phyloP scores from a whole-genome alignment of 2,113 vertebrate genomes.

The Hiodon alosoides region DNA sequence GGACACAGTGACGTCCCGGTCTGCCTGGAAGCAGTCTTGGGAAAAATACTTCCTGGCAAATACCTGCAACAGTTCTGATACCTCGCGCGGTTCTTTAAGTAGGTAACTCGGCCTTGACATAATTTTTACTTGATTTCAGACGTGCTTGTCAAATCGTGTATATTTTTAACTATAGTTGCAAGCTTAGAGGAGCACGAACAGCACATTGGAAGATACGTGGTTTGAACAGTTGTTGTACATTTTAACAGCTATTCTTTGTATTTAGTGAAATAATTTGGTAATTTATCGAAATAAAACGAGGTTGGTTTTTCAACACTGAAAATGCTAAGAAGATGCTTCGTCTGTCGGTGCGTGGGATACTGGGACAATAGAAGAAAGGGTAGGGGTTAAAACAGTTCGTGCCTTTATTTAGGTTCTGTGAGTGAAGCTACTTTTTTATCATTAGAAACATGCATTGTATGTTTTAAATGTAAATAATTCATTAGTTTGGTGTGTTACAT shows the following conservation, averaged over 20 bases:
- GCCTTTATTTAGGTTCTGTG: too few relatives aligned
- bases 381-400: neutral
- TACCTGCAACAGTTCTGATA: slow-evolving; percentile 5
- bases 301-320: neutral
- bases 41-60: neutral
- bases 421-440: too few relatives aligned
- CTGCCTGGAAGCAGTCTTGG: neutral
- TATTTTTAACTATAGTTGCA: neutral
- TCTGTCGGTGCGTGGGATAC: slow-evolving; percentile 2
- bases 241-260: too few relatives aligned
- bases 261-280: neutral
- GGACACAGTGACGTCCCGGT: neutral
- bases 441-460: slow-evolving; percentile 19
- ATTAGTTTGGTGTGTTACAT: slow-evolving; percentile 17
- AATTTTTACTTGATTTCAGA: slow-evolving; percentile 10
- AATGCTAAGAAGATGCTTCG: neutral
- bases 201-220: neutral
- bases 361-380: slow-evolving; percentile 11
- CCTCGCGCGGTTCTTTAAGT: slow-evolving; percentile 25
- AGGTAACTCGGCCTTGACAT: slow-evolving; percentile 9
- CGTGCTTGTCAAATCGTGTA: slow-evolving; percentile 6
- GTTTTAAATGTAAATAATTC: slow-evolving; percentile 22
- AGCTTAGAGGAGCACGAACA: neutral
- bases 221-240: too few relatives aligned
- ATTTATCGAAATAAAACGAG: neutral